Percentiles rank a stretch among this genome's conserved stretches.
Conservation (phyloP, 2,113 vertebrate species). For the Scomber japonicus region DNA sequence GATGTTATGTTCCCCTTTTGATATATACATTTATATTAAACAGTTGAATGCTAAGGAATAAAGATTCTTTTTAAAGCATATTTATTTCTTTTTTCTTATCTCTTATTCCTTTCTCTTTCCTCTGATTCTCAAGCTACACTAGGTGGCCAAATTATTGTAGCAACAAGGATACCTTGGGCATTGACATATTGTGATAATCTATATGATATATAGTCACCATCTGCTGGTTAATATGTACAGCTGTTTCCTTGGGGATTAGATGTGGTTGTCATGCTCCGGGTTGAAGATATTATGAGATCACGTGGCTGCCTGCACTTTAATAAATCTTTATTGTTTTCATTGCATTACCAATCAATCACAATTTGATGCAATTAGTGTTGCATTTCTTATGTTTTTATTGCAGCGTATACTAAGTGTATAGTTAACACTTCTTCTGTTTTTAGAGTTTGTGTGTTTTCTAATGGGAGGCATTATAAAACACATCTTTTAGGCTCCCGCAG, state of each 20-base stretch:
- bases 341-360: conserved; percentile 52
- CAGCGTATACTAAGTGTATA: conserved; percentile 11
- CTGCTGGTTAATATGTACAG: conserved; percentile 54
- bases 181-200: conserved; percentile 60
- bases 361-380: conserved; percentile 48
- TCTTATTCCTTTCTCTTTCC: conserved; percentile 21
- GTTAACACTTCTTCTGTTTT: conserved; percentile 45
- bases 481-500: conserved; percentile 69
- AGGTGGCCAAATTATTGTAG: conserved; percentile 30
- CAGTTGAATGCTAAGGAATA: conserved; percentile 10
- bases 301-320: conserved; percentile 44
- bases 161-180: conserved; percentile 35
- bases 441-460: conserved; percentile 54
- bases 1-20: conserved; percentile 29
- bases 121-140: not conserved
- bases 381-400: conserved; percentile 15
- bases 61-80: not conserved
- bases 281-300: conserved; percentile 46
- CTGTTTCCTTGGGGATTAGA: conserved; percentile 56
- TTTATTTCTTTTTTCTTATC: not conserved
- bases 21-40: not conserved
- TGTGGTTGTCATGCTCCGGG: conserved; percentile 45
- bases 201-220: conserved; percentile 55
- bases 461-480: conserved; percentile 71
- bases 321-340: conserved; percentile 63